Conservation (phyloP, 2,797 vertebrate genomes). For the Oryzias dopingdopingensis region DNA sequence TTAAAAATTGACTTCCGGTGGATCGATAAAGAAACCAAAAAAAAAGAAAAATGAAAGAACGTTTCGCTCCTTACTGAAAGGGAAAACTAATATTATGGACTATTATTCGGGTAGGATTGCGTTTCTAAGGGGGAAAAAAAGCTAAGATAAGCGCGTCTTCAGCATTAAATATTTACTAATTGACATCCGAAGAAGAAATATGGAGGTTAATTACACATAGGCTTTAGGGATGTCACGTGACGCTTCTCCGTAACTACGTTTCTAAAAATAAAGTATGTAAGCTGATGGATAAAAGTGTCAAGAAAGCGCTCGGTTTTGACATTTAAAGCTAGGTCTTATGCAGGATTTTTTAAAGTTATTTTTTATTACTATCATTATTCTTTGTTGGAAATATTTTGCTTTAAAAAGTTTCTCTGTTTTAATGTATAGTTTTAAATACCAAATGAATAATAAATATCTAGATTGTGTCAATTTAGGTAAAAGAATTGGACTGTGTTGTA, state of each 20-base stretch:
- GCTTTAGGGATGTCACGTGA: slow-evolving; percentile 54
- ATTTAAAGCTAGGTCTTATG: neutral
- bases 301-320: slow-evolving; percentile 6
- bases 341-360: no score
- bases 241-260: slow-evolving; percentile 23
- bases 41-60: neutral
- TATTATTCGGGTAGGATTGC: no score
- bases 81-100: neutral
- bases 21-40: neutral
- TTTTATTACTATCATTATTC: no score
- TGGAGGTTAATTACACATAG: neutral
- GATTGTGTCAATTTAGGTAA: no score
- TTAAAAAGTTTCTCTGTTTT: no score
- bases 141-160: no score
- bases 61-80: neutral
- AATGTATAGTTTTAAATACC: no score
- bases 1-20: slow-evolving; percentile 1
- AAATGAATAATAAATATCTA: no score
- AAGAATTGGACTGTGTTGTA: no score
- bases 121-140: neutral
- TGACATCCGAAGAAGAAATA: slow-evolving; percentile 1
- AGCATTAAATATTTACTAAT: no score
- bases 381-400: no score
- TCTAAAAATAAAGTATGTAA: slow-evolving; percentile 68
- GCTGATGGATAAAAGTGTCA: slow-evolving; percentile 44